Percentiles rank a stretch among this genome's conserved stretches.
These are phyloP conservation scores for Xenops minutus DNA, from an alignment of 2,797 vertebrate genomes.

Conservation along the genomic window DNA sequence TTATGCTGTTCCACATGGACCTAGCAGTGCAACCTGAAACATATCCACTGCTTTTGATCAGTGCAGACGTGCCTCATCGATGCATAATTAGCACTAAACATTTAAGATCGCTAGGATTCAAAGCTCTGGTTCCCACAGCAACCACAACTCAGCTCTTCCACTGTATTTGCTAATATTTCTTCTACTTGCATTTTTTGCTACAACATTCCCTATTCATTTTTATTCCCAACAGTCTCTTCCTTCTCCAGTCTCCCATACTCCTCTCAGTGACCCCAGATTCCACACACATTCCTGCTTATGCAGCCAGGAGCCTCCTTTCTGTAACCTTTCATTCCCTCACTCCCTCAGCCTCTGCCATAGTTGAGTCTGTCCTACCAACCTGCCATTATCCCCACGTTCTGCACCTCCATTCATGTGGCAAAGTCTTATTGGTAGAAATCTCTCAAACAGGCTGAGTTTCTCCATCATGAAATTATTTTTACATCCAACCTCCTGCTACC, in stretches of 20 bases:
- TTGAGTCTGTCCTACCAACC: not conserved
- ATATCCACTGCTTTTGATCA: not conserved
- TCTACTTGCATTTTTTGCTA: not conserved
- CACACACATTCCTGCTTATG: not conserved
- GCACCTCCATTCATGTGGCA: not conserved
- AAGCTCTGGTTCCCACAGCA: constrained; percentile 20
- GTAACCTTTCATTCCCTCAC: not conserved
- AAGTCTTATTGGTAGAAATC: not conserved
- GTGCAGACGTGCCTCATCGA: not conserved
- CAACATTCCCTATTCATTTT: not conserved
- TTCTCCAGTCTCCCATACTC: not conserved
- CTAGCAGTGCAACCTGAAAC: not conserved
- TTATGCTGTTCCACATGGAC: not conserved
- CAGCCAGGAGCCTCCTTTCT: not conserved
- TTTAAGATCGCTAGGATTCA: not conserved
- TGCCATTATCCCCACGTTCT: not conserved
- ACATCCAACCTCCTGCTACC: not conserved
- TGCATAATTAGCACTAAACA: not conserved
- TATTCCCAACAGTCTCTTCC: not conserved
- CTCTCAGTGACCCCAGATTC: not conserved
- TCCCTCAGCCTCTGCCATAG: not conserved
- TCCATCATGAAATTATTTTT: not conserved
- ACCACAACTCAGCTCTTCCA: not conserved
- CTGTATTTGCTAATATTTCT: not conserved
- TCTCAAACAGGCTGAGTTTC: not conserved